These are phyloP conservation scores for Monopis laevigella DNA, from an alignment of 2,888 invertebrate genomes.

Conservation along the genomic window DNA sequence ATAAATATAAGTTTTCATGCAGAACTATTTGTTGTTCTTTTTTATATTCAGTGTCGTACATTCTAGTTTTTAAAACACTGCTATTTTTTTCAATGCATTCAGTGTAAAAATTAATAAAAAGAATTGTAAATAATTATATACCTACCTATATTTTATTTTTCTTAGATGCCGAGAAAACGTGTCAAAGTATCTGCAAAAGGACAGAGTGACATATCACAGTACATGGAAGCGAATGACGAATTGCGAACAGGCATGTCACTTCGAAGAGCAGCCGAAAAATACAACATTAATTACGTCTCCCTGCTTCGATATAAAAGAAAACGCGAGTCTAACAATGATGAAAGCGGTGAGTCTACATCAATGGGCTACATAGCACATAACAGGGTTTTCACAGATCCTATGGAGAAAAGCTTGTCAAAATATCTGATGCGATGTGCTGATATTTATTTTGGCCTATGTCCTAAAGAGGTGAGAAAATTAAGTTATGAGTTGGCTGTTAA, in stretches of 20 bases:
- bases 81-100: too few relatives aligned
- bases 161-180: not conserved
- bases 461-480: conserved; percentile 17
- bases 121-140: not conserved
- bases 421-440: conserved; percentile 12
- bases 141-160: not conserved
- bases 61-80: too few relatives aligned
- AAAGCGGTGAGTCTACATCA: conserved; percentile 1
- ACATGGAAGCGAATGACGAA: conserved; percentile 14
- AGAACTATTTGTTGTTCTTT: too few relatives aligned
- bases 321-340: conserved; percentile 4
- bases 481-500: conserved; percentile 15
- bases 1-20: too few relatives aligned
- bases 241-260: conserved; percentile 3
- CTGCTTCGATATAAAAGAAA: conserved; percentile 4
- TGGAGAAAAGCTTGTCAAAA: conserved; percentile 10
- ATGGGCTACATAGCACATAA: conserved; percentile 5
- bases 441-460: conserved; percentile 13
- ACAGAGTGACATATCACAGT: conserved; percentile 1
- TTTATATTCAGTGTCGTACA: too few relatives aligned
- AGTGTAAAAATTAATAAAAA: conserved; percentile 17
- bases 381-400: conserved; percentile 13
- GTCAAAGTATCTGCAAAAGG: not conserved
- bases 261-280: not conserved
- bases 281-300: not conserved